Percentiles rank a stretch among this genome's conserved stretches.
phyloP scores from a whole-genome alignment of 2,888 invertebrate genomes.

The Xestia rhomboidea region DNA sequence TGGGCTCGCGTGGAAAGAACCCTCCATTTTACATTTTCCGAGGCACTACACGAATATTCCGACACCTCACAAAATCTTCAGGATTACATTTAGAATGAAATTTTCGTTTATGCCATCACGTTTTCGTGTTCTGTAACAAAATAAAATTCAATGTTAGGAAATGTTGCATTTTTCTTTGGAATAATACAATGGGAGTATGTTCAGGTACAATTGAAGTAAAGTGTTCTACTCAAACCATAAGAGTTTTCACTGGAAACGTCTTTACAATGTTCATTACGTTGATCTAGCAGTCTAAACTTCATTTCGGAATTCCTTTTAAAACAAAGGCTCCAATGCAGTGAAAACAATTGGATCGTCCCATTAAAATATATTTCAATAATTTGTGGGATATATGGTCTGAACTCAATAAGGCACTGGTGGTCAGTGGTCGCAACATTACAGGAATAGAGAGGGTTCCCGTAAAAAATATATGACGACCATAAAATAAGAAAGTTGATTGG shows the following conservation, averaged over 20 bases:
- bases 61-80: conserved; percentile 70
- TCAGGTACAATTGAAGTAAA: background rate
- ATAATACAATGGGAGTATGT: background rate
- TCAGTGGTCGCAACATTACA: background rate
- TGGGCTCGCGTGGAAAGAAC: conserved; percentile 75
- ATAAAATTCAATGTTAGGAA: conserved; percentile 46
- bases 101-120: conserved; percentile 63
- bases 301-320: background rate
- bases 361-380: background rate
- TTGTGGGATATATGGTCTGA: background rate
- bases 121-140: conserved; percentile 62
- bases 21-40: conserved; percentile 83
- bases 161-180: conserved; percentile 4
- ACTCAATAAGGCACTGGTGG: background rate
- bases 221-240: background rate
- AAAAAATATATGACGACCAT: background rate
- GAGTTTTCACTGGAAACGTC: background rate
- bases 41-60: conserved; percentile 60
- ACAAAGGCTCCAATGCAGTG: background rate
- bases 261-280: background rate
- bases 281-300: background rate
- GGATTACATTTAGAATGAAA: conserved; percentile 75
- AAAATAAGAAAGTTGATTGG: background rate
- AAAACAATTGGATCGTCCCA: background rate
- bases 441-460: background rate